Conservation (phyloP, 2,888 invertebrate species). For the Eupithecia tripunctaria region DNA sequence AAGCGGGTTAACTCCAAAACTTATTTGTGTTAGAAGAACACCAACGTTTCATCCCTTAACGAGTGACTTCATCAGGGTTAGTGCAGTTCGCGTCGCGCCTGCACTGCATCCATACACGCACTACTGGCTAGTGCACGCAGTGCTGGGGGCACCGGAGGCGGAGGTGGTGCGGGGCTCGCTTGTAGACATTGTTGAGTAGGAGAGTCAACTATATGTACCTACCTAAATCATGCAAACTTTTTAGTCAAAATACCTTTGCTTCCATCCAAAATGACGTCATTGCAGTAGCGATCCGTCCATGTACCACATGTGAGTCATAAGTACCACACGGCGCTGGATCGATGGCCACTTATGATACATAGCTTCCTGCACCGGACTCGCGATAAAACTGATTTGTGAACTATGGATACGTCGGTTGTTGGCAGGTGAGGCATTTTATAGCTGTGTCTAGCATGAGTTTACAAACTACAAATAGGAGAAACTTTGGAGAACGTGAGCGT, state of each 20-base stretch:
- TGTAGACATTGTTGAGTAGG: too few relatives aligned
- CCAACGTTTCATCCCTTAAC: too few relatives aligned
- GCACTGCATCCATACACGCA: too few relatives aligned
- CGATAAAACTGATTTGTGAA: constrained; percentile 68
- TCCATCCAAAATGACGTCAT: constrained; percentile 43
- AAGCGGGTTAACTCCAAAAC: too few relatives aligned
- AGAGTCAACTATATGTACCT: too few relatives aligned
- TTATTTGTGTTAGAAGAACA: too few relatives aligned
- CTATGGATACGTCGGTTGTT: constrained; percentile 36
- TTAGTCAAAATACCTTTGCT: constrained; percentile 13
- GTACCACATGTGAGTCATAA: constrained; percentile 52
- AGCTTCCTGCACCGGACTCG: constrained; percentile 65
- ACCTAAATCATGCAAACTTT: background rate
- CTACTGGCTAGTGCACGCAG: too few relatives aligned
- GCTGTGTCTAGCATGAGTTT: constrained; percentile 1
- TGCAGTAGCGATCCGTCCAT: constrained; percentile 18
- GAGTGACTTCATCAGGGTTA: too few relatives aligned
- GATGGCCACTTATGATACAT: constrained; percentile 73
- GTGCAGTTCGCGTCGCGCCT: too few relatives aligned
- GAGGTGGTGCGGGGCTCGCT: too few relatives aligned
- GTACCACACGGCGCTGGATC: constrained; percentile 67
- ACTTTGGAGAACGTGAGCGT: background rate
- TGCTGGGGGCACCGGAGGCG: too few relatives aligned
- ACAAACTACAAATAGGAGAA: background rate
- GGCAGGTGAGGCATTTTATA: constrained; percentile 34